These are phyloP conservation scores for Brachionus calyciflorus DNA, from an alignment of 1,140 invertebrate species.

Conservation along the genomic window DNA sequence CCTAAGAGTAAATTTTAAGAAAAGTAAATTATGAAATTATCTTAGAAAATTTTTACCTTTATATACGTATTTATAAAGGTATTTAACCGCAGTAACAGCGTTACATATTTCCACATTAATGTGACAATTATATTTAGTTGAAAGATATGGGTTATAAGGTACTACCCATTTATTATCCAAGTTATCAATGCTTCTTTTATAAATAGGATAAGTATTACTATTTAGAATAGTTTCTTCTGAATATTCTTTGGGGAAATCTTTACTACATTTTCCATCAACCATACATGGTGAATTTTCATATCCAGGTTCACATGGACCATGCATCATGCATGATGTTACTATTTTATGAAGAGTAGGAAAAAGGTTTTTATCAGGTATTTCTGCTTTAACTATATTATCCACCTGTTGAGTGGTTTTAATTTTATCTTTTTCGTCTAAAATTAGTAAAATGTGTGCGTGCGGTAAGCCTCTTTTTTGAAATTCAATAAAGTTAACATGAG, in stretches of 20 bases:
- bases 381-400: too few species aligned
- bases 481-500: too few species aligned
- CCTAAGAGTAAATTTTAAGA: background rate
- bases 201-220: conserved; percentile 48
- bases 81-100: conserved; percentile 50
- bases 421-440: too few species aligned
- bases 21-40: too few species aligned
- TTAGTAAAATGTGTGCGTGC: too few species aligned
- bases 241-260: conserved; percentile 49
- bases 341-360: conserved; percentile 46
- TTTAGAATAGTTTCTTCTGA: conserved; percentile 17
- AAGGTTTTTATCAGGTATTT: too few species aligned
- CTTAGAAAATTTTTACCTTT: too few species aligned
- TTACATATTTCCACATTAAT: conserved; percentile 49
- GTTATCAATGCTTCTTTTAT: background rate
- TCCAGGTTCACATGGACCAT: conserved; percentile 50
- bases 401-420: too few species aligned
- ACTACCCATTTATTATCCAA: conserved; percentile 42
- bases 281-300: conserved; percentile 51
- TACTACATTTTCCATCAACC: conserved; percentile 49
- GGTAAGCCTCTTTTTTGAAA: too few species aligned
- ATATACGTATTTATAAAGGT: conserved; percentile 56
- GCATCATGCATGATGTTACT: conserved; percentile 49
- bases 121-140: conserved; percentile 46
- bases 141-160: conserved; percentile 48